phyloP scores from a whole-genome alignment of 1,140 invertebrate genomes.

The Propsilocerus akamusi region DNA sequence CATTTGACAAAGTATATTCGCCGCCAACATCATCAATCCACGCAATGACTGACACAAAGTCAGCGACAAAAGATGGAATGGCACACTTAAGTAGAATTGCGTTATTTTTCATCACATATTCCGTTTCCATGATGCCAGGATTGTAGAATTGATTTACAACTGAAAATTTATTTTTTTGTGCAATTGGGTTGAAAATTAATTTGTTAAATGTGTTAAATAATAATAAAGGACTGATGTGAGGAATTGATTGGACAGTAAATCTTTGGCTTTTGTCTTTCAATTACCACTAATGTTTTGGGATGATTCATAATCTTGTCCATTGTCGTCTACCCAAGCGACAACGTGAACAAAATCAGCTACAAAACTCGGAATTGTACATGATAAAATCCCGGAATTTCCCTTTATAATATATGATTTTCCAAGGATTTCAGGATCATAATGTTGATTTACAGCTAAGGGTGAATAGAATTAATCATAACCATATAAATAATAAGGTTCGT shows the following conservation, averaged over 20 bases:
- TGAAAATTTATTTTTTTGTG: constrained; percentile 24
- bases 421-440: constrained; percentile 60
- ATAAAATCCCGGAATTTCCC: constrained; percentile 58
- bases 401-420: constrained; percentile 62
- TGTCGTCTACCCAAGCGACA: constrained; percentile 51
- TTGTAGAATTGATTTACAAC: constrained; percentile 68
- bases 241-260: too few relatives aligned
- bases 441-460: constrained; percentile 64
- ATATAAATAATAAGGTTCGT: too few relatives aligned
- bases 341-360: constrained; percentile 65
- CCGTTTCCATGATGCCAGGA: constrained; percentile 48
- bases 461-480: too few relatives aligned
- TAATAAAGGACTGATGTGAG: not conserved
- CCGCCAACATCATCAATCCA: constrained; percentile 51
- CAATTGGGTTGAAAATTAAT: not conserved
- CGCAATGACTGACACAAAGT: constrained; percentile 57
- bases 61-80: constrained; percentile 61
- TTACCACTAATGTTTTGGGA: too few relatives aligned
- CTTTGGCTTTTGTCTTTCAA: too few relatives aligned
- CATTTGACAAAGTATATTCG: constrained; percentile 33
- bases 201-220: not conserved
- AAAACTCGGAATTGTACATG: constrained; percentile 63
- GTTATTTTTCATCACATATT: constrained; percentile 64
- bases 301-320: constrained; percentile 29
- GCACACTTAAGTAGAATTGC: constrained; percentile 61